Evolutionary conservation across 2,888 invertebrate species (phyloP), one percentile per base, ranked within the genome.

Genomic region (Scaptomyza polygonia): DNA sequence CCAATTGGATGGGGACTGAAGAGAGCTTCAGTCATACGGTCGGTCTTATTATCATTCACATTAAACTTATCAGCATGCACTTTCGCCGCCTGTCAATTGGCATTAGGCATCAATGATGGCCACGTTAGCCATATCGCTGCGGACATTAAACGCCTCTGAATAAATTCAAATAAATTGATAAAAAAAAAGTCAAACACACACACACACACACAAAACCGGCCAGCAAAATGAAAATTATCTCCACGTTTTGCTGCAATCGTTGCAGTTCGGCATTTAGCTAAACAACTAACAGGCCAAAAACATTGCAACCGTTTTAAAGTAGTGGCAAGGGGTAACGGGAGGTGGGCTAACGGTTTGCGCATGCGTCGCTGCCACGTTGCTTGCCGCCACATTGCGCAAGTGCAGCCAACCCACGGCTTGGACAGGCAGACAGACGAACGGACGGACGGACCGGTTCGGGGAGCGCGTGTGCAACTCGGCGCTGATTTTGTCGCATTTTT

Each of bases 91-190:
- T 86, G 84, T 88, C 84, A 75, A 71, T 72, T 69, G 65, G 53
- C 82, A 79, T 87, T 84, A 81, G 82, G 69, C 71, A 64, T 72
- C 59, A 65, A 69, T 76, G 78, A 80, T 72, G 79, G 67, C 78
- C 61, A 68, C 62, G 64, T 61, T 11, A 18, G 21, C 25, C 25
- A 14, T 63, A 69, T 67, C 67, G 62, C 42, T 64, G 61, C 72
- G 70, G 71, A 82, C 87, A 79, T 79, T 79, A 86, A 79, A 88
- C 83, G 86, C 84, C 88, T 84, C 79, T 83, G 86, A 85, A 88
- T 85, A 88, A 85, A 85, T 85, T 80, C 81, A 79, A 88, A 88
- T 85, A 88, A 86, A 81, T 86, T 83, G 86, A 85, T 86, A 73
- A 78, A 82, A 30, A 45, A 7, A 44, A 44, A 34, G n/a, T n/a